phyloP scores from a whole-genome alignment of 2,113 vertebrate genomes.

The Austrofundulus limnaeus region DNA sequence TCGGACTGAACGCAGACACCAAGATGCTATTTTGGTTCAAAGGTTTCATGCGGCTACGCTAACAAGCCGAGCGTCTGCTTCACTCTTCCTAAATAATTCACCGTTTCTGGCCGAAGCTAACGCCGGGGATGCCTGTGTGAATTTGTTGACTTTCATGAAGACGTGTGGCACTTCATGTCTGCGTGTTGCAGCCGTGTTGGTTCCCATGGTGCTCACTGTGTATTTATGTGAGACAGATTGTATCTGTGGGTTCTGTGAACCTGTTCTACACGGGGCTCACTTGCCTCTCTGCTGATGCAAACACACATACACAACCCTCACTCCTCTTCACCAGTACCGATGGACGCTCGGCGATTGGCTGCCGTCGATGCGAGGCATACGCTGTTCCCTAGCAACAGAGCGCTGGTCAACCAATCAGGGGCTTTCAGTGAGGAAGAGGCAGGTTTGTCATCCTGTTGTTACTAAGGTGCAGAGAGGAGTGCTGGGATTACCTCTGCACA shows the following conservation, averaged over 20 bases:
- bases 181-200: constrained; percentile 16
- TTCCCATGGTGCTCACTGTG: constrained; percentile 21
- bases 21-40: constrained; percentile 12
- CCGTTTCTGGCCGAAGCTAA: not conserved
- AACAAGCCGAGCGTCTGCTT: not conserved
- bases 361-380: constrained; percentile 78
- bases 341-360: constrained; percentile 74
- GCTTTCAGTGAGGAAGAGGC: constrained; percentile 70
- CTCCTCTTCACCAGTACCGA: constrained; percentile 43
- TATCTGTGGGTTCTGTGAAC: constrained; percentile 67
- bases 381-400: constrained; percentile 84
- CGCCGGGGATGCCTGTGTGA: not conserved
- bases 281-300: constrained; percentile 68
- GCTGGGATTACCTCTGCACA: constrained; percentile 39
- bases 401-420: constrained; percentile 74
- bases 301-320: constrained; percentile 47
- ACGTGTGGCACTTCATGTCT: constrained; percentile 3
- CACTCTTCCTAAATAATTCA: not conserved
- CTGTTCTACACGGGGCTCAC: constrained; percentile 69
- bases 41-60: not conserved
- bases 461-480: constrained; percentile 78
- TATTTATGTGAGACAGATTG: constrained; percentile 49
- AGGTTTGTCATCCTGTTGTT: constrained; percentile 78
- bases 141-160: not conserved
- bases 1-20: constrained; percentile 12